phyloP scores from a whole-genome alignment of 2,113 vertebrate species.

The Indicator maculatus region DNA sequence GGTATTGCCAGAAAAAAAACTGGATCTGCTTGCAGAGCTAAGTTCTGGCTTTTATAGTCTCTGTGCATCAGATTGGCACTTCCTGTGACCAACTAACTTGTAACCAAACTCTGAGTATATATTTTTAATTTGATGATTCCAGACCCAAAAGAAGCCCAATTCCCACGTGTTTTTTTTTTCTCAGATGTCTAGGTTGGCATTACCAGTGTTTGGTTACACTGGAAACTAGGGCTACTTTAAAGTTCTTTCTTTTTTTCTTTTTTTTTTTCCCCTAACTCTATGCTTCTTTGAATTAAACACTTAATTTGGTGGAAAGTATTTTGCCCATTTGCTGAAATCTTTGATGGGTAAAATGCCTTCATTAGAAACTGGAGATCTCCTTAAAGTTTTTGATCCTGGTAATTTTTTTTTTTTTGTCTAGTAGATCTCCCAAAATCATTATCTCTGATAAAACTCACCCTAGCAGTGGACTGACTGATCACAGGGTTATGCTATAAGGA shows the following conservation, averaged over 20 bases:
- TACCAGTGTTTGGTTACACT: neutral
- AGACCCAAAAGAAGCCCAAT: neutral
- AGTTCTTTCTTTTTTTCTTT: neutral
- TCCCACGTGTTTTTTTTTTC: neutral
- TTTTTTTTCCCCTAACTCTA: neutral
- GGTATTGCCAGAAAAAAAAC: neutral
- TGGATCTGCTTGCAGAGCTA: neutral
- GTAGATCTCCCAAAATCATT: neutral
- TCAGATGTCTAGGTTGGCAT: neutral
- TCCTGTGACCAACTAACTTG: neutral
- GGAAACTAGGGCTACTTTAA: neutral
- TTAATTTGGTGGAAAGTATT: neutral
- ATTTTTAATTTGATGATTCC: neutral
- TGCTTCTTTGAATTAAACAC: neutral
- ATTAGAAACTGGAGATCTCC: neutral
- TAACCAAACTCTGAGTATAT: rapidly evolving
- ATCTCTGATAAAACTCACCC: neutral
- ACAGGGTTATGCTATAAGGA: neutral
- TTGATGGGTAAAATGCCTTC: neutral
- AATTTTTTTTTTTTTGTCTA: neutral
- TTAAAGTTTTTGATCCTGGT: neutral
- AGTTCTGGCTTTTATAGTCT: neutral
- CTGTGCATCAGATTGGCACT: neutral
- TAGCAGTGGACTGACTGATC: neutral
- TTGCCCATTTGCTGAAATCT: neutral